Base-by-base conservation (phyloP, 2,888 invertebrate genomes). In the Carabus problematicus region DNA sequence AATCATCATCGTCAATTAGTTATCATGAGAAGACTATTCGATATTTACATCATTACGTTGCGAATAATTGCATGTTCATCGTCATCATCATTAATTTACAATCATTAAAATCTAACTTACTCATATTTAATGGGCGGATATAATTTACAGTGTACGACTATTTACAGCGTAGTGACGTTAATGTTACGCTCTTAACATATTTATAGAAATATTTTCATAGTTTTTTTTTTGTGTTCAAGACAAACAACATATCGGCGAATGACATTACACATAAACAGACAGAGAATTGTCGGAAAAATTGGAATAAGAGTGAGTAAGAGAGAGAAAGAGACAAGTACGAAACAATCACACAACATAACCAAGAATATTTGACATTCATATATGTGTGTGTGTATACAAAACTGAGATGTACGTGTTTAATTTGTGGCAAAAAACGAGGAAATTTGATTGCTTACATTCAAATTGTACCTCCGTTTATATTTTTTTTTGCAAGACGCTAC, bases 111-210 rank as follows among this genome's bases (percentile, higher is more conserved):
- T 55, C 64, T 66, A 59, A 66, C 66, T 66, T 66, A 58, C 66
- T 66, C 66, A 66, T 59, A 49, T 66, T 66, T 59, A 66, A 66
- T 66, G 66, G 66, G 66, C 66, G 66, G 66, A 66, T 66, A 66
- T 66, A 66, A 58, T 66, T 66, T 66, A 66, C 66, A 66, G 49
- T 59, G 59, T 66, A 66, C 66, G 66, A 59, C 59, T 66, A 66
- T 66, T 66, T 66, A 66, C 66, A 66, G 58, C 58, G 59, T 64
- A 58, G 56, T 64, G 55, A 55, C 42, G 41, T 64, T n/a, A 54
- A 64, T 64, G 47, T 45, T 56, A 59, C 58, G 66, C 66, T 29
- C 29, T 29, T 29, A 29, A 29, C 6, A 4, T 45, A 45, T 45
- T 3, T 45, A 3, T 45, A 45, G 11, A 12, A 45, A 45, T 45